Evolutionary conservation across 37 sponge, comb jelly and placozoan genomes (phyloP).

Genomic region (Ianthella basta): DNA sequence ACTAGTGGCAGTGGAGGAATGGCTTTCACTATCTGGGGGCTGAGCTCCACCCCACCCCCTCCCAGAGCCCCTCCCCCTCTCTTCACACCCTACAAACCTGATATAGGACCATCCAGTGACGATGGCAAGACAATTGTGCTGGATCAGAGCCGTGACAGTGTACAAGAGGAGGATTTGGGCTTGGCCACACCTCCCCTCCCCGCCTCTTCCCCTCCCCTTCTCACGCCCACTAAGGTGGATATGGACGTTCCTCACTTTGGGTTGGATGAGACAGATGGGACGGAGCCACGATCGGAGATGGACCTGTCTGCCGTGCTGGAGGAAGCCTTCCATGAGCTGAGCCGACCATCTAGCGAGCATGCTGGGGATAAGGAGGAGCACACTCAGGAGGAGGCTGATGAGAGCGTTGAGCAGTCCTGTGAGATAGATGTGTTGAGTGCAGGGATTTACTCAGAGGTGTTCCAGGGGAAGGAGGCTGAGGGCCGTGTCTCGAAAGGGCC

Average conservation of each 20-base stretch:
- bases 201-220: conserved; percentile 1
- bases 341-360: neutral
- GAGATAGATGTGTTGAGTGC: neutral
- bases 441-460: conserved; percentile 9
- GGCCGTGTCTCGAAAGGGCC: neutral
- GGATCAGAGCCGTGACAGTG: neutral
- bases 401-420: neutral
- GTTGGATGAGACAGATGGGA: too few relatives aligned
- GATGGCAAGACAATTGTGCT: neutral
- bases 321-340: neutral
- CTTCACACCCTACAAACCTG: conserved; percentile 12
- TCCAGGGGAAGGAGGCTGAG: neutral
- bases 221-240: conserved; percentile 3
- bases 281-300: too few relatives aligned
- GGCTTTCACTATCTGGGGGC: neutral
- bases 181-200: conserved; percentile 17
- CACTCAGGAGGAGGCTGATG: neutral
- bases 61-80: conserved; percentile 12
- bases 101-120: neutral
- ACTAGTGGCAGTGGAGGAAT: neutral
- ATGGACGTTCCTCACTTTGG: too few relatives aligned
- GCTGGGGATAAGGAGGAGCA: neutral
- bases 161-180: neutral
- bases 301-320: too few relatives aligned
- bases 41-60: conserved; percentile 9